Conservation (phyloP, 2,797 vertebrate genomes). For the Sebastes hopkinsi region DNA sequence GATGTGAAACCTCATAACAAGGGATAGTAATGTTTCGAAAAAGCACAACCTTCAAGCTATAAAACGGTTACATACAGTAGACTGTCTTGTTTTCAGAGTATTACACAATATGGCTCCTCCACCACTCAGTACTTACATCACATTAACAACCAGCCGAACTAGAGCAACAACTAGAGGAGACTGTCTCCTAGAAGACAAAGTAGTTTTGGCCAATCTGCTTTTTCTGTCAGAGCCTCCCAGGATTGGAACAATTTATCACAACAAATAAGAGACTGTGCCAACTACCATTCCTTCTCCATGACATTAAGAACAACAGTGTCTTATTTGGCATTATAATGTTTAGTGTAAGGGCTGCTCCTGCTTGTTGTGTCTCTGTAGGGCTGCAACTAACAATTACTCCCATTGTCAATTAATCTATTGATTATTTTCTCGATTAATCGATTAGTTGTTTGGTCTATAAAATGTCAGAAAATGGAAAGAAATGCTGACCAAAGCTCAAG, state of each 20-base stretch:
- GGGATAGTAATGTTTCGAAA: background rate
- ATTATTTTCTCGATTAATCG: no score
- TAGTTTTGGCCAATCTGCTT: background rate
- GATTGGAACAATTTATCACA: background rate
- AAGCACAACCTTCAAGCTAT: no score
- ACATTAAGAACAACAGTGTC: no score
- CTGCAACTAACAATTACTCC: no score
- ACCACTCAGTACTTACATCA: no score
- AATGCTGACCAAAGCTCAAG: no score
- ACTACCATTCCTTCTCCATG: background rate
- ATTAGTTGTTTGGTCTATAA: no score
- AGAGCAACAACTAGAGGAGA: background rate
- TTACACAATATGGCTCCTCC: no score
- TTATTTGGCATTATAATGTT: background rate
- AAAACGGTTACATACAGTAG: no score
- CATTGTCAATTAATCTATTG: no score
- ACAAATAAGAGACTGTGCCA: background rate
- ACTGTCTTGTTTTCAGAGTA: no score
- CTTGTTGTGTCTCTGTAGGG: background rate
- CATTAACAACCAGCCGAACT: background rate
- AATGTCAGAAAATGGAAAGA: no score
- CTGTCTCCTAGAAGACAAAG: background rate
- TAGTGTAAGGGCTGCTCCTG: background rate
- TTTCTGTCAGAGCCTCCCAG: background rate
- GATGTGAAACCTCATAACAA: slow-evolving; percentile 22